These are phyloP conservation scores for Liodrosophila aerea DNA, from an alignment of 2,888 invertebrate genomes.

Conservation along the genomic window DNA sequence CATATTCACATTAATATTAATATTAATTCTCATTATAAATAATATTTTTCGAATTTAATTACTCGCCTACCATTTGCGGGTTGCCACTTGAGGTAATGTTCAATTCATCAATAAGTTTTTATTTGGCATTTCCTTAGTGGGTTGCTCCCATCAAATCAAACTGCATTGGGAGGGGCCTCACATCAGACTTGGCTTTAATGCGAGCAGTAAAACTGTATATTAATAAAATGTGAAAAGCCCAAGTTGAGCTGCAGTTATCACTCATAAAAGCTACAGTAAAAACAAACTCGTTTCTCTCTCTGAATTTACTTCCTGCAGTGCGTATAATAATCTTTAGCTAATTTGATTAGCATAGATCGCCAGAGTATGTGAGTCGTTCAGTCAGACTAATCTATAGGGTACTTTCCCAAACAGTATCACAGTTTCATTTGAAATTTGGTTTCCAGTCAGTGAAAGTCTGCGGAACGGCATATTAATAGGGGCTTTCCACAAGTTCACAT, in stretches of 20 bases:
- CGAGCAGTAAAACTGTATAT: not conserved
- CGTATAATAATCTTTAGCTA: not conserved
- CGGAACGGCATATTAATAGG: too few relatives aligned
- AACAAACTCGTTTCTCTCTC: not conserved
- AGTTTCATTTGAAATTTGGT: too few relatives aligned
- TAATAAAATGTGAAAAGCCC: not conserved
- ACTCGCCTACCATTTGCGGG: constrained; percentile 32
- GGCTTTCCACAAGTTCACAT: too few relatives aligned
- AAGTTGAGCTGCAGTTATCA: constrained; percentile 1
- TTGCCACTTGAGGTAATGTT: constrained; percentile 47
- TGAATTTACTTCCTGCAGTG: not conserved
- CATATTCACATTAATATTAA: constrained; percentile 46
- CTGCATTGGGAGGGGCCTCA: not conserved
- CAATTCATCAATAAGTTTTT: constrained; percentile 11
- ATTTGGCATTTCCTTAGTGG: constrained; percentile 52
- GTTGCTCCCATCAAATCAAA: constrained; percentile 28
- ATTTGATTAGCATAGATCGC: not conserved
- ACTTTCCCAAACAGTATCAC: too few relatives aligned
- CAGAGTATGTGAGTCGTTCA: too few relatives aligned
- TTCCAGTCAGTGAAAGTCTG: too few relatives aligned
- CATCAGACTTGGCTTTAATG: not conserved
- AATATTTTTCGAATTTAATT: constrained; percentile 24
- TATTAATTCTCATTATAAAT: constrained; percentile 24
- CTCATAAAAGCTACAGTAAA: too few relatives aligned
- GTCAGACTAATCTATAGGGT: too few relatives aligned